Percentiles rank a stretch among this genome's conserved stretches.
phyloP scores from a whole-genome alignment of 2,797 vertebrate species.

The Hippoglossus hippoglossus region DNA sequence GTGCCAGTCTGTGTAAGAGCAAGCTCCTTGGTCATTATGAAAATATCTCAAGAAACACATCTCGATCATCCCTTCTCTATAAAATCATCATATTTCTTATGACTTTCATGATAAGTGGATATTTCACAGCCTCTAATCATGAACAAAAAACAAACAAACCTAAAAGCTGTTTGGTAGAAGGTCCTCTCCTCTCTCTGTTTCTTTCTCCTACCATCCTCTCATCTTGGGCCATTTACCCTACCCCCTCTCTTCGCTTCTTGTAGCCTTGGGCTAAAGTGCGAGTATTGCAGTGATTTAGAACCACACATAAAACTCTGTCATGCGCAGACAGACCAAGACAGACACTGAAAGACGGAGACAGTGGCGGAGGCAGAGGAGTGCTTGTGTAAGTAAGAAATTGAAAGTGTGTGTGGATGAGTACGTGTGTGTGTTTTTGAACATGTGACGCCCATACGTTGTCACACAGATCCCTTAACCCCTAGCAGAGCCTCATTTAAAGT shows the following conservation, averaged over 20 bases:
- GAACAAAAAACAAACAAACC: constrained; percentile 13
- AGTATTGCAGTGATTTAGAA: constrained; percentile 67
- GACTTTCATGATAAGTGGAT: constrained; percentile 3
- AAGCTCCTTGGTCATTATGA: too few relatives aligned
- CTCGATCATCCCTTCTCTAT: too few relatives aligned
- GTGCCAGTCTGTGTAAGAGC: too few relatives aligned
- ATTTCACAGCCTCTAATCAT: constrained; percentile 24
- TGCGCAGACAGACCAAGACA: constrained; percentile 41
- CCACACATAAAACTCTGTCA: constrained; percentile 60
- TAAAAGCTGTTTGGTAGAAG: constrained; percentile 27
- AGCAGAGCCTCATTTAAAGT: constrained; percentile 42
- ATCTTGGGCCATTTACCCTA: constrained; percentile 44
- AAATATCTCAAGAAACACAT: too few relatives aligned
- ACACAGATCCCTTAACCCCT: constrained; percentile 28
- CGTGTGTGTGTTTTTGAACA: constrained; percentile 15
- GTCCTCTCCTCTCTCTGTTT: constrained; percentile 26
- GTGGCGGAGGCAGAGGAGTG: constrained; percentile 16
- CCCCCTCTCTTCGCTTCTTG: constrained; percentile 21
- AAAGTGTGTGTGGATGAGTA: constrained; percentile 14
- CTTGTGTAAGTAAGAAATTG: constrained; percentile 30
- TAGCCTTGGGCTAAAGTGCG: constrained; percentile 66
- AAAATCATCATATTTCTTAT: background rate
- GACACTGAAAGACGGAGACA: constrained; percentile 35
- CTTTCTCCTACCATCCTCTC: constrained; percentile 28
- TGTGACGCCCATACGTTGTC: constrained; percentile 11